phyloP scores from a whole-genome alignment of 2,888 invertebrate species.

The Rhingia rostrata region DNA sequence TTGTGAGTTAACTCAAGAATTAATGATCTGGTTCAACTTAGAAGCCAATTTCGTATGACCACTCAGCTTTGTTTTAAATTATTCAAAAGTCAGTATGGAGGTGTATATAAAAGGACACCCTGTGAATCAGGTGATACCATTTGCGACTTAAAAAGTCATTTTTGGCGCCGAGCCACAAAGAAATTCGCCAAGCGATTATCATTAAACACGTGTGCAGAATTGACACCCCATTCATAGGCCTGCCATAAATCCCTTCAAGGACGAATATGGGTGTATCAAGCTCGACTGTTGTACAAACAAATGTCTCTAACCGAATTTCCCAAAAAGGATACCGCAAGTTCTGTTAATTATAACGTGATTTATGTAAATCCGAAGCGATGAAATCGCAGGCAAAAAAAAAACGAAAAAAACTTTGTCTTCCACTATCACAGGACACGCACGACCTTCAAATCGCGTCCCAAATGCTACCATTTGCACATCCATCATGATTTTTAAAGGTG shows the following conservation, averaged over 20 bases:
- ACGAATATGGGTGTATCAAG: neutral
- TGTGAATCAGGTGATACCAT: no score
- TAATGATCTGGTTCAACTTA: no score
- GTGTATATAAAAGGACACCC: no score
- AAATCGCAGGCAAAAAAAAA: conserved; percentile 51
- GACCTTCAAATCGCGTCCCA: conserved; percentile 58
- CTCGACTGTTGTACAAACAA: neutral
- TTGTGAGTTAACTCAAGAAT: no score
- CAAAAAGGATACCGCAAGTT: neutral
- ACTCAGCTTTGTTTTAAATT: no score
- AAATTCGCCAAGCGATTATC: no score
- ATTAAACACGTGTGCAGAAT: no score
- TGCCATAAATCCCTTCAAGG: neutral
- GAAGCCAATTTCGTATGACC: no score
- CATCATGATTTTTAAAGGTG: neutral
- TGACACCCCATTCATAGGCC: neutral
- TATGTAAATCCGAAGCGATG: conserved; percentile 33
- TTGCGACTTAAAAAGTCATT: no score
- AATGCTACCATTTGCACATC: conserved; percentile 26
- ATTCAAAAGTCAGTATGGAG: no score
- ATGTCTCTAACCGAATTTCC: neutral
- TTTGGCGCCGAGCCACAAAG: no score
- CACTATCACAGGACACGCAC: conserved; percentile 53
- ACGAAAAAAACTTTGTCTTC: conserved; percentile 28
- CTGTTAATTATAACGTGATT: conserved; percentile 46